These are phyloP conservation scores for Brachyptera risi DNA, from an alignment of 2,888 invertebrate species.

Conservation along the genomic window DNA sequence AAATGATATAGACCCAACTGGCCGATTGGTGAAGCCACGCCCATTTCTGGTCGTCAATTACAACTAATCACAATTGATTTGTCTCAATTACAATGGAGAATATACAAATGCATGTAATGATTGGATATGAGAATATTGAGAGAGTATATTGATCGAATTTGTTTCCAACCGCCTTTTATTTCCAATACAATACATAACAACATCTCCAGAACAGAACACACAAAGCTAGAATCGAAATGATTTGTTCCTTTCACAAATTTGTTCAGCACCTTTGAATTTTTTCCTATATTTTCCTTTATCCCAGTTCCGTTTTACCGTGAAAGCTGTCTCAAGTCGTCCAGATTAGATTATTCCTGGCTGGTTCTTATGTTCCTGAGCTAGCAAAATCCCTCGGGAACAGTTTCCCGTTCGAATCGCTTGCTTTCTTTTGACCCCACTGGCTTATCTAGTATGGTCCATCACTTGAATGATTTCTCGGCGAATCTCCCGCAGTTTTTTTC, in stretches of 20 bases:
- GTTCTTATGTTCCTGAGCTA: slow-evolving; percentile 15
- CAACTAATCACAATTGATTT: no score
- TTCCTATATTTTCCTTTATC: slow-evolving; percentile 11
- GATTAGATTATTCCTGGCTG: slow-evolving; percentile 16
- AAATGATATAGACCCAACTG: no score
- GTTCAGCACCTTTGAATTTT: slow-evolving; percentile 12
- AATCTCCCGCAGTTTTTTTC: not conserved
- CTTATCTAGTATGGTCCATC: slow-evolving; percentile 13
- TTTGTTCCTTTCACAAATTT: slow-evolving; percentile 3
- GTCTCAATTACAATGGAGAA: no score
- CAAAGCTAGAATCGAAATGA: not conserved
- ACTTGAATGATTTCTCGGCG: slow-evolving; percentile 16
- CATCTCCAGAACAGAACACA: no score
- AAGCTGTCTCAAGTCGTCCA: slow-evolving; percentile 13
- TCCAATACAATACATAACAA: no score
- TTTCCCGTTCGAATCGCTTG: slow-evolving; percentile 11
- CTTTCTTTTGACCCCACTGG: slow-evolving; percentile 13
- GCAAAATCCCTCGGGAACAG: slow-evolving; percentile 10
- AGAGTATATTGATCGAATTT: no score
- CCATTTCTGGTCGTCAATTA: no score
- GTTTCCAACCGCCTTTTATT: no score
- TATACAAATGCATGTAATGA: no score
- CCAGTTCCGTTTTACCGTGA: not conserved
- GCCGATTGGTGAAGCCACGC: no score
- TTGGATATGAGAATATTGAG: no score